Conservation (phyloP, 2,797 vertebrate species). For the Oophaga sylvatica region DNA sequence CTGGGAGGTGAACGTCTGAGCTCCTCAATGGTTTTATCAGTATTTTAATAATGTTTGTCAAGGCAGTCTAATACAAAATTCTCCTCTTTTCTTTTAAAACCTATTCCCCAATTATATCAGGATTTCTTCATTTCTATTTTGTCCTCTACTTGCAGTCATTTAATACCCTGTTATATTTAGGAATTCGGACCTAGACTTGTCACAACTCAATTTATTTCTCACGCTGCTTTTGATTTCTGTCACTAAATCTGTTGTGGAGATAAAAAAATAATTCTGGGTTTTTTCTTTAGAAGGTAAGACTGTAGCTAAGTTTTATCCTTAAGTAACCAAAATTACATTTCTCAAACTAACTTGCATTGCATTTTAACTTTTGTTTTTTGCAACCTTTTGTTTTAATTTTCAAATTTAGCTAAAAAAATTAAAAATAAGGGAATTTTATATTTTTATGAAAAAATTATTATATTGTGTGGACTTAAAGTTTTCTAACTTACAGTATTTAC, state of each 20-base stretch:
- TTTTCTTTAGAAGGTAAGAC: background rate
- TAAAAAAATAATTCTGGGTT: slow-evolving; percentile 9
- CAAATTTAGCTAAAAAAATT: background rate
- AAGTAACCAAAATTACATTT: slow-evolving; percentile 22
- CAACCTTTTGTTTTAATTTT: background rate
- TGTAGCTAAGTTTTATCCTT: background rate
- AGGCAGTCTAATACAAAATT: background rate
- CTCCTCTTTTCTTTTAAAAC: background rate
- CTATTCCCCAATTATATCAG: slow-evolving; percentile 21
- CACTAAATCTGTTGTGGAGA: slow-evolving; percentile 19
- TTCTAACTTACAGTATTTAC: background rate
- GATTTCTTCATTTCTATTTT: slow-evolving; percentile 14
- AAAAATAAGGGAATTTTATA: background rate
- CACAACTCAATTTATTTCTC: slow-evolving; percentile 41
- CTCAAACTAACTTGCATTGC: background rate
- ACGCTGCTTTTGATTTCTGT: slow-evolving; percentile 24
- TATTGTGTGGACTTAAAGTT: background rate
- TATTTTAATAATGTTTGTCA: slow-evolving; percentile 8
- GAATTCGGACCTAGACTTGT: slow-evolving; percentile 26
- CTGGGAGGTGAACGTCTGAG: background rate
- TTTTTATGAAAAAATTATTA: background rate
- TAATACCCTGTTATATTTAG: slow-evolving; percentile 20
- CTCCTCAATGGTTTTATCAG: background rate
- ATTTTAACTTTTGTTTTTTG: slow-evolving; percentile 8
- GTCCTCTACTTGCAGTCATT: slow-evolving; percentile 28